These are phyloP conservation scores for Anoplopoma fimbria DNA, from an alignment of 2,113 vertebrate species.

Conservation along the genomic window DNA sequence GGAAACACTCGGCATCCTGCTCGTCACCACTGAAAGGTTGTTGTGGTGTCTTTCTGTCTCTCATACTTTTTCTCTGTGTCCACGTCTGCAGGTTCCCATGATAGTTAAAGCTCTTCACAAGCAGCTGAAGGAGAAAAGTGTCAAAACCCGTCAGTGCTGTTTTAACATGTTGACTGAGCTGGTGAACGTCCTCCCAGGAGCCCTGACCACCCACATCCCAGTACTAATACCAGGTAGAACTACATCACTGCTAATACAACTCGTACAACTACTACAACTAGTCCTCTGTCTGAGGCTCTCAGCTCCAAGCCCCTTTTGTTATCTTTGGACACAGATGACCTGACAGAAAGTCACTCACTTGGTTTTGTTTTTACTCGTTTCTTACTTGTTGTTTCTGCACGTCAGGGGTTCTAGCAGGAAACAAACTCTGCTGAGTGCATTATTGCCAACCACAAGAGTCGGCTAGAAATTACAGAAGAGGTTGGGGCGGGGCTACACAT, in stretches of 20 bases:
- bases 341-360: no score
- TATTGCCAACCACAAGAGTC: no score
- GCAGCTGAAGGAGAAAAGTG: constrained; percentile 99
- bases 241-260: not conserved
- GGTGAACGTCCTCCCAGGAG: constrained; percentile 96
- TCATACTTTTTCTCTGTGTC: not conserved
- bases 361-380: no score
- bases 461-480: no score
- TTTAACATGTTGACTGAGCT: constrained; percentile 99
- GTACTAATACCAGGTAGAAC: constrained; percentile 94
- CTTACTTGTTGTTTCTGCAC: no score
- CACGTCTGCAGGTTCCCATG: constrained; percentile 90
- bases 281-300: not conserved
- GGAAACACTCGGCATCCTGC: constrained; percentile 41
- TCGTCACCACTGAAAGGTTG: not conserved
- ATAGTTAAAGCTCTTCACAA: constrained; percentile 98
- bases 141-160: constrained; percentile 98
- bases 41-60: not conserved
- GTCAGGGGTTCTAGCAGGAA: no score
- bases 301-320: no score
- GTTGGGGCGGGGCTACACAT: not conserved
- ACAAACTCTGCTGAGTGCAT: no score
- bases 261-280: not conserved
- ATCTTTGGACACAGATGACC: no score
- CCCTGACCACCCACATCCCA: constrained; percentile 94